phyloP scores from a whole-genome alignment of 2,113 vertebrate genomes.

The Apodemus sylvaticus region DNA sequence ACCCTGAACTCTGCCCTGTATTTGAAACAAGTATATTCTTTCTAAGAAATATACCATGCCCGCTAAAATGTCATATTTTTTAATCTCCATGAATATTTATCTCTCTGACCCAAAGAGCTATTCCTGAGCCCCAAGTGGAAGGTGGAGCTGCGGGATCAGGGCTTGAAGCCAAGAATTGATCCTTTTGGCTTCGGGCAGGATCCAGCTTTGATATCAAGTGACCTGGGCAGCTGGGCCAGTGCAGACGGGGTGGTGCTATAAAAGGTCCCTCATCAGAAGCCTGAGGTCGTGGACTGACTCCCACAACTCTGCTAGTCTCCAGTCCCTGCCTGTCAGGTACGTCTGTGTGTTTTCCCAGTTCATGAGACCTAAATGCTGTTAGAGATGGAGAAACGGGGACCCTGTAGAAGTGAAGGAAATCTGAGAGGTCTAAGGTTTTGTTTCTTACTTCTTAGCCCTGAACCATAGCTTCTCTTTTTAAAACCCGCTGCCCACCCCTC shows the following conservation, averaged over 20 bases:
- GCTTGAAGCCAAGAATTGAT: conserved; percentile 12
- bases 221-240: not conserved
- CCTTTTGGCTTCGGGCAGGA: not conserved
- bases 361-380: not conserved
- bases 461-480: not conserved
- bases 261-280: not conserved
- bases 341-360: not conserved
- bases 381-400: not conserved
- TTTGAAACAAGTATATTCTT: not conserved
- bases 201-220: conserved; percentile 47
- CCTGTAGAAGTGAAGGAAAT: too few relatives aligned
- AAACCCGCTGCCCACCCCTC: not conserved
- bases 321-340: conserved; percentile 54
- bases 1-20: not conserved
- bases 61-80: not conserved
- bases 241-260: not conserved
- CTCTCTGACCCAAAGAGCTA: not conserved
- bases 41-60: not conserved
- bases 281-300: not conserved
- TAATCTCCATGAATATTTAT: not conserved
- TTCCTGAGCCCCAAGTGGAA: not conserved
- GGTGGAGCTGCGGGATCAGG: not conserved
- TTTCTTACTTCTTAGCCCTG: too few relatives aligned
- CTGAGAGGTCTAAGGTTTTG: too few relatives aligned
- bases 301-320: not conserved